These are phyloP conservation scores for Sesamia nonagrioides DNA, from an alignment of 1,140 invertebrate species.

Conservation along the genomic window DNA sequence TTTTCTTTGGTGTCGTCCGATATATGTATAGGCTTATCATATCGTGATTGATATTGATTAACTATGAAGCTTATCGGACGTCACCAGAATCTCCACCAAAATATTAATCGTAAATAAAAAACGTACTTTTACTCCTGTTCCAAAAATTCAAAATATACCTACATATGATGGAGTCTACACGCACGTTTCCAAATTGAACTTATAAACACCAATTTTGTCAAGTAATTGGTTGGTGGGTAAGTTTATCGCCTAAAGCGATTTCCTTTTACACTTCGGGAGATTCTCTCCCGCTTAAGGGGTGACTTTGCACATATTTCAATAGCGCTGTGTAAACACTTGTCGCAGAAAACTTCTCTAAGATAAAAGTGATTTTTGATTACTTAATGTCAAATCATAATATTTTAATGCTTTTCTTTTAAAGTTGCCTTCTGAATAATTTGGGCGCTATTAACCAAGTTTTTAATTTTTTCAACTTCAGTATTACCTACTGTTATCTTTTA, in stretches of 20 bases:
- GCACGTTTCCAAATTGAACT: slow-evolving; percentile 11
- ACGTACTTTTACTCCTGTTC: neutral
- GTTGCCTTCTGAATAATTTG: slow-evolving; percentile 10
- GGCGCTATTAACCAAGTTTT: neutral
- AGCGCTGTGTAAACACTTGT: neutral
- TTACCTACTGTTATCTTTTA: neutral
- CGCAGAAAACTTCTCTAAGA: neutral
- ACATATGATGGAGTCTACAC: neutral
- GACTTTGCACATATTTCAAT: neutral
- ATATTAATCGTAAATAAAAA: too few relatives aligned
- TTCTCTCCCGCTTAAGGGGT: neutral
- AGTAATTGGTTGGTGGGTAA: slow-evolving; percentile 18
- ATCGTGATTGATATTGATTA: too few relatives aligned
- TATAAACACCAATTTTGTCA: slow-evolving; percentile 25
- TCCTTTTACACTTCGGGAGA: neutral
- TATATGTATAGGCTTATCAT: too few relatives aligned
- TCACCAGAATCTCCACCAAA: too few relatives aligned
- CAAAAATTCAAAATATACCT: neutral
- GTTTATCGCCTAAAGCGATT: slow-evolving; percentile 15
- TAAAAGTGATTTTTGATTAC: slow-evolving; percentile 28
- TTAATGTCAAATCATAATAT: slow-evolving; percentile 17
- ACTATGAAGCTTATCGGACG: too few relatives aligned
- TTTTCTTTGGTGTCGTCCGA: too few relatives aligned
- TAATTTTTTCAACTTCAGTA: neutral
- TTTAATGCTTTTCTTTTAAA: slow-evolving; percentile 10